Evolutionary conservation across 2,888 invertebrate genomes (phyloP).

Genomic region (Mimachlamys varia): DNA sequence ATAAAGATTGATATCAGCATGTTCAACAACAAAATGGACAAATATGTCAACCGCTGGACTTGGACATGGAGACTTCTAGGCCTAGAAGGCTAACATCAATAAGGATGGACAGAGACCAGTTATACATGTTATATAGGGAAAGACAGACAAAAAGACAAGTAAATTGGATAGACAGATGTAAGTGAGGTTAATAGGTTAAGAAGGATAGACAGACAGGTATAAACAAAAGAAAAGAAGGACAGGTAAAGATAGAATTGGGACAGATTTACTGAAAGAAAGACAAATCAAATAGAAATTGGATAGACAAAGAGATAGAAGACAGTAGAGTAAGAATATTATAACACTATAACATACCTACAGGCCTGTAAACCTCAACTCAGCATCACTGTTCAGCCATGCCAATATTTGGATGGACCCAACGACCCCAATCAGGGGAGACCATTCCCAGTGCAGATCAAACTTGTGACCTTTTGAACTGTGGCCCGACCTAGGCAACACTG

Average conservation of each 20-base stretch:
- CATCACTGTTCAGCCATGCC: not conserved
- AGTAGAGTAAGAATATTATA: no score
- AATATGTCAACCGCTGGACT: not conserved
- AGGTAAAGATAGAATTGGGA: no score
- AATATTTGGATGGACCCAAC: not conserved
- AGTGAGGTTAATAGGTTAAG: no score
- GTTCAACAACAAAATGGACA: not conserved
- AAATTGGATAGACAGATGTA: not conserved
- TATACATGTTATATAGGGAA: no score
- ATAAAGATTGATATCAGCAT: not conserved
- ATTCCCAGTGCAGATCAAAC: conserved; percentile 1
- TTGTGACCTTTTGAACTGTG: not conserved
- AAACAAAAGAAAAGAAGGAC: no score
- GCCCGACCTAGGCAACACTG: not conserved
- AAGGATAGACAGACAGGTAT: no score
- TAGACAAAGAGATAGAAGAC: not conserved
- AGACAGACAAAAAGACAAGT: not conserved
- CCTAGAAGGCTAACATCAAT: not conserved
- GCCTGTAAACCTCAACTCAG: no score
- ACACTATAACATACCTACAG: no score
- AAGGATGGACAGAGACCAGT: no score
- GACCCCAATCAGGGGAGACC: not conserved
- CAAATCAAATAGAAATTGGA: not conserved
- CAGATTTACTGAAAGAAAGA: no score
- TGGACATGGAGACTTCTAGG: not conserved